A percentile compares a stretch with the other conserved stretches of the same genome.
phyloP scores from a whole-genome alignment of 2,113 vertebrate species.

The Clinocottus analis region DNA sequence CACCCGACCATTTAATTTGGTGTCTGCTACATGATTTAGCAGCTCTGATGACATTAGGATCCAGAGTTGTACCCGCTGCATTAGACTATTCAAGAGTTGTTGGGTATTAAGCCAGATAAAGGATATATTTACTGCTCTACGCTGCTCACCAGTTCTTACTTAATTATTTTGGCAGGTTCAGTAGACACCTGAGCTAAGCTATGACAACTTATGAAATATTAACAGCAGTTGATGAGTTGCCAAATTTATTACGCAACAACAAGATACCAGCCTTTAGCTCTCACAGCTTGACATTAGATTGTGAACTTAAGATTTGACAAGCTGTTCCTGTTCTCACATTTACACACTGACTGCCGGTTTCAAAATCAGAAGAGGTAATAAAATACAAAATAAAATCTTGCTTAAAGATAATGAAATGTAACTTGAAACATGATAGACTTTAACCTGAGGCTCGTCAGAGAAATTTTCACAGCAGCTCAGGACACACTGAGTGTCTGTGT shows the following conservation, averaged over 20 bases:
- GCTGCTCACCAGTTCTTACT: constrained; percentile 32
- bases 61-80: constrained; percentile 36
- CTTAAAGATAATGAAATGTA: constrained; percentile 18
- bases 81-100: constrained; percentile 31
- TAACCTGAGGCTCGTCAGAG: constrained; percentile 4
- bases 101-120: constrained; percentile 41
- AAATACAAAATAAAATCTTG: constrained; percentile 10
- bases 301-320: constrained; percentile 3
- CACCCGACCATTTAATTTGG: no score
- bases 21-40: constrained; percentile 64
- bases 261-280: constrained; percentile 24
- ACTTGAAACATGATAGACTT: constrained; percentile 22
- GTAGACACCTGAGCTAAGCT: constrained; percentile 44
- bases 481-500: constrained; percentile 1
- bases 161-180: constrained; percentile 31
- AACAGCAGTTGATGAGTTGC: constrained; percentile 14
- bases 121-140: constrained; percentile 40
- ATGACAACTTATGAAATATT: constrained; percentile 31
- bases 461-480: constrained; percentile 38
- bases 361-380: background rate
- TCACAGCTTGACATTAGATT: constrained; percentile 20
- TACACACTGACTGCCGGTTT: constrained; percentile 18
- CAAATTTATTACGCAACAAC: constrained; percentile 41
- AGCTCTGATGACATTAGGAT: constrained; percentile 53
- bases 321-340: constrained; percentile 29